phyloP scores from a whole-genome alignment of 2,113 vertebrate genomes.

The Oryzias woworae region DNA sequence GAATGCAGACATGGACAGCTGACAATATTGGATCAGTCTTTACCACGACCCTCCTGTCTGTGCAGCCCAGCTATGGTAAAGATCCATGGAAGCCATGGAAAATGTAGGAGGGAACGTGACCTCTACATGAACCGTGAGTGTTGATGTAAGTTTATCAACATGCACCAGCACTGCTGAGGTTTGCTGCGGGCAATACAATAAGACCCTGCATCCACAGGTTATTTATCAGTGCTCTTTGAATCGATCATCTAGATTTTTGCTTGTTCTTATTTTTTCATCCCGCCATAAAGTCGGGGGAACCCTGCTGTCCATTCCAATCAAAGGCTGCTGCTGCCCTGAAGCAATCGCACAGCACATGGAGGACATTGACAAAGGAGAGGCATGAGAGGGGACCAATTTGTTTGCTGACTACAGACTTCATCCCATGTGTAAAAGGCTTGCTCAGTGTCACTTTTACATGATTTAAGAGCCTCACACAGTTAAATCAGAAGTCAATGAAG shows the following conservation, averaged over 20 bases:
- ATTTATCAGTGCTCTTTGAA: constrained; percentile 51
- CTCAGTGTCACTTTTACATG: constrained; percentile 78
- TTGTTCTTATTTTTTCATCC: constrained; percentile 31
- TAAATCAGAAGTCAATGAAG: constrained; percentile 84
- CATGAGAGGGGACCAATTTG: constrained; percentile 74
- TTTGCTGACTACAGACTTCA: constrained; percentile 79
- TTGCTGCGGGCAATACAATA: constrained; percentile 76
- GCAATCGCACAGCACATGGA: constrained; percentile 77
- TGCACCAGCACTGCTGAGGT: constrained; percentile 77
- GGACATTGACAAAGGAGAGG: constrained; percentile 75
- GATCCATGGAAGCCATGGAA: constrained; percentile 75
- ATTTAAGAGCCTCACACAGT: constrained; percentile 80
- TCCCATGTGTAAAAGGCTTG: constrained; percentile 77
- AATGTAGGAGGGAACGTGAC: constrained; percentile 69
- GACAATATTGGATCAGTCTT: constrained; percentile 77
- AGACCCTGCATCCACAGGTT: constrained; percentile 49
- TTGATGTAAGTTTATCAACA: constrained; percentile 79
- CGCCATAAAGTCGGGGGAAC: constrained; percentile 34
- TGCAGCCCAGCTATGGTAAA: constrained; percentile 76
- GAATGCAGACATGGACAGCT: constrained; percentile 77
- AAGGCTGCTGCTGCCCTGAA: constrained; percentile 76
- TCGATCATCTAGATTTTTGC: constrained; percentile 40
- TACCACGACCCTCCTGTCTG: constrained; percentile 68
- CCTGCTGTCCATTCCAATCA: constrained; percentile 58
- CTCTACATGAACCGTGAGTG: constrained; percentile 78